Percentiles rank a stretch among this genome's conserved stretches.
Evolutionary conservation across 2,888 invertebrate species (phyloP).

Genomic region (Carcina quercana): DNA sequence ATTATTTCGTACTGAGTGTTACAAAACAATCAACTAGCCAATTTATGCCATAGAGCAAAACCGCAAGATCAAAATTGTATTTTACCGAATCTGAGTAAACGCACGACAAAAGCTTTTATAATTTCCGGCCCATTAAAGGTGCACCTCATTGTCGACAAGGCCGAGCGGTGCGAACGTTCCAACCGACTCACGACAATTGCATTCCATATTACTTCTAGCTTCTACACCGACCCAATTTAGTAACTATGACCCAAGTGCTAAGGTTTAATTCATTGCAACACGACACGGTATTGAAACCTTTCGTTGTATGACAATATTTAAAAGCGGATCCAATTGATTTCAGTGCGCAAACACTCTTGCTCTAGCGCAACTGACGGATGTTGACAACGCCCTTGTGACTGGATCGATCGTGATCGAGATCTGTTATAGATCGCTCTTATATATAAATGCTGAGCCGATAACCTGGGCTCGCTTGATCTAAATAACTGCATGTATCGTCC

Average conservation of each 20-base stretch:
- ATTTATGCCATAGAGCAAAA: conserved; percentile 29
- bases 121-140: conserved; percentile 63
- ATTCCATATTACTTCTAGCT: conserved; percentile 44
- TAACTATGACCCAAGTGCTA: conserved; percentile 38
- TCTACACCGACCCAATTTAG: conserved; percentile 34
- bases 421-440: no score
- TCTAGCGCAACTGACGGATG: conserved; percentile 47
- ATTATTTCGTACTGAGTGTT: conserved; percentile 24
- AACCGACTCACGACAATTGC: conserved; percentile 50
- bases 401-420: conserved; percentile 24
- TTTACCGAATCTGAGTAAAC: conserved; percentile 35
- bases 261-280: conserved; percentile 41
- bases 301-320: conserved; percentile 48
- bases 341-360: conserved; percentile 31
- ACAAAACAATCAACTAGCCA: conserved; percentile 35
- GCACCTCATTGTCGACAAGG: conserved; percentile 53
- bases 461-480: conserved; percentile 5
- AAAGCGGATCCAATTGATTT: conserved; percentile 65
- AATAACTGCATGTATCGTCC: conserved; percentile 1
- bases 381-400: conserved; percentile 64
- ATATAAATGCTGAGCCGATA: not conserved
- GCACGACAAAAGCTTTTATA: conserved; percentile 47
- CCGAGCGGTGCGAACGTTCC: conserved; percentile 47
- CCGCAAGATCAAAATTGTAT: conserved; percentile 34
- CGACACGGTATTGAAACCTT: conserved; percentile 26